Conservation (phyloP, 2,113 vertebrate species). For the Thinocorus orbignyianus region DNA sequence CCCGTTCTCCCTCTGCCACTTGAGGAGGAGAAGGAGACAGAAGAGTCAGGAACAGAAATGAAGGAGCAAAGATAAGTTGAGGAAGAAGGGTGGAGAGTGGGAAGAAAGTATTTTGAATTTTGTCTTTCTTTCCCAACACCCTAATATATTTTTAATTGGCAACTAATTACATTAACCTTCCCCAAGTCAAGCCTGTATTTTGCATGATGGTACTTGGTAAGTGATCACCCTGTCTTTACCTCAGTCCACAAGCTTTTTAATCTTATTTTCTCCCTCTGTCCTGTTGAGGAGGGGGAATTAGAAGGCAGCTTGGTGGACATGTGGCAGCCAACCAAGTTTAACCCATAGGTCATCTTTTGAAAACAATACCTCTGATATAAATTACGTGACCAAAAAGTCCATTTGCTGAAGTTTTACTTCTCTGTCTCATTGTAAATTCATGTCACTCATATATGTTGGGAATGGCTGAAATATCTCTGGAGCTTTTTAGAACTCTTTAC, state of each 20-base stretch:
- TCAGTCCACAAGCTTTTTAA: neutral
- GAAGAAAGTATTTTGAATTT: neutral
- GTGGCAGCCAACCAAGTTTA: neutral
- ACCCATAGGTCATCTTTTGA: neutral
- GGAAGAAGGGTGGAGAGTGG: neutral
- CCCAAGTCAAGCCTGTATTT: neutral
- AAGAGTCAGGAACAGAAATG: neutral
- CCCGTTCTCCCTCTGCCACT: fast-evolving
- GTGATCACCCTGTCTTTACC: neutral
- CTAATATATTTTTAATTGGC: neutral
- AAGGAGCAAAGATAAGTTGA: neutral
- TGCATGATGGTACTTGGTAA: neutral
- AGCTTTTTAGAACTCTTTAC: neutral
- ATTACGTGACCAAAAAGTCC: neutral
- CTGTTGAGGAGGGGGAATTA: neutral
- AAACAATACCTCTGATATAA: neutral
- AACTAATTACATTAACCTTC: neutral
- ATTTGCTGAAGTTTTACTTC: neutral
- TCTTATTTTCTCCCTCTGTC: neutral
- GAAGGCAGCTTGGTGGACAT: neutral
- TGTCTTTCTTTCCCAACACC: neutral
- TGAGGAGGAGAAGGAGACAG: neutral
- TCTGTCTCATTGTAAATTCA: neutral
- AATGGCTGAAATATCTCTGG: neutral
- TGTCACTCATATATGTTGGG: neutral